These are phyloP conservation scores for Jaculus jaculus DNA, from an alignment of 2,113 vertebrate genomes.

Conservation along the genomic window DNA sequence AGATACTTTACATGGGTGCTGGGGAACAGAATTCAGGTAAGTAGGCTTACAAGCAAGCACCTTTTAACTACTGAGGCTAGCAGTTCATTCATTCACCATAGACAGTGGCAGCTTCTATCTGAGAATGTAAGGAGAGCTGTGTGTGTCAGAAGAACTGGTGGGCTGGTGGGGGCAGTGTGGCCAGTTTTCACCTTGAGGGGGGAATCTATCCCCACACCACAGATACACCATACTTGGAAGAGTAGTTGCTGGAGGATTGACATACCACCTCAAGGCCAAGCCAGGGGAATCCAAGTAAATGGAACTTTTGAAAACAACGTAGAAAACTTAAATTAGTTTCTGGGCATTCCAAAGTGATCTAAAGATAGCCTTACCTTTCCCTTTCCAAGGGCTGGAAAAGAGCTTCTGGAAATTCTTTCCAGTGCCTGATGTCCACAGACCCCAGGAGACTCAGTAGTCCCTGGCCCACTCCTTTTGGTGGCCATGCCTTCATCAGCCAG, in stretches of 20 bases:
- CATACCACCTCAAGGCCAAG: not conserved
- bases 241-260: not conserved
- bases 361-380: not conserved
- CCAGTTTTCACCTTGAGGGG: not conserved
- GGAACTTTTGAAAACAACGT: conserved; percentile 19
- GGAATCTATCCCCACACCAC: not conserved
- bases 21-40: no score
- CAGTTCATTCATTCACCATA: not conserved
- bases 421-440: not conserved
- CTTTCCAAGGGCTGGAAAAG: not conserved
- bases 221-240: no score
- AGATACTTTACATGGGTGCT: no score
- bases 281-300: not conserved
- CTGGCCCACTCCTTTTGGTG: not conserved
- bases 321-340: not conserved
- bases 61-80: not conserved
- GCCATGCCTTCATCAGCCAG: not conserved
- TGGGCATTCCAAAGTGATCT: not conserved
- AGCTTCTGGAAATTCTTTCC: not conserved
- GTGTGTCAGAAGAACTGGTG: not conserved
- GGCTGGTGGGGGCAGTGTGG: not conserved
- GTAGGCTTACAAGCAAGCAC: no score
- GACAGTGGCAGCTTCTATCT: not conserved
- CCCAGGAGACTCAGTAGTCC: not conserved
- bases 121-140: not conserved